These are phyloP conservation scores for Harmothoe impar DNA, from an alignment of 2,888 invertebrate genomes.

Conservation along the genomic window DNA sequence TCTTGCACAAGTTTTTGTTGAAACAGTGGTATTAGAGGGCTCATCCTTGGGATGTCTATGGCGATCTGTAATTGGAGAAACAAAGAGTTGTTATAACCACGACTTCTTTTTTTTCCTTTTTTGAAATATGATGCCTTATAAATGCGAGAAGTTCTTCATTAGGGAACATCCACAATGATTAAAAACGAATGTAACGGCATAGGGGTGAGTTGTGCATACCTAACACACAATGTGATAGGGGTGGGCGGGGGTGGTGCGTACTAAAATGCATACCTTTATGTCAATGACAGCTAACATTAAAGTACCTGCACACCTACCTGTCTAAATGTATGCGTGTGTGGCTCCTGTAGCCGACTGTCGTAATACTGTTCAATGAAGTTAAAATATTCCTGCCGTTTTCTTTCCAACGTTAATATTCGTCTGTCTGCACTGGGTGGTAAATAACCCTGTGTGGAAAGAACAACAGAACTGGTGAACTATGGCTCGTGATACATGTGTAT, in stretches of 20 bases:
- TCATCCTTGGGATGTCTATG: constrained; percentile 99
- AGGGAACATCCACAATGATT: no score
- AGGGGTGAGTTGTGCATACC: no score
- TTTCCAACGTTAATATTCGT: constrained; percentile 92
- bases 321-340: constrained; percentile 95
- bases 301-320: constrained; percentile 86
- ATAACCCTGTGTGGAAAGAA: constrained; percentile 89
- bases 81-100: no score
- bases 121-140: no score
- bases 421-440: constrained; percentile 95
- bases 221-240: no score
- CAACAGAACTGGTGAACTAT: neutral
- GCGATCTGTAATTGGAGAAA: constrained; percentile 89
- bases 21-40: constrained; percentile 97
- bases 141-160: no score
- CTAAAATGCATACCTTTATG: no score
- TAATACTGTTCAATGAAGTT: constrained; percentile 98
- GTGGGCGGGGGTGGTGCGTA: no score
- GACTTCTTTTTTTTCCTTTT: no score
- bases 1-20: constrained; percentile 95
- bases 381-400: constrained; percentile 97
- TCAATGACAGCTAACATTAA: no score
- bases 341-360: constrained; percentile 93
- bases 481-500: neutral
- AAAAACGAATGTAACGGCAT: no score